Base-by-base conservation (phyloP, 1,140 invertebrate species). In the Temnothorax longispinosus region DNA sequence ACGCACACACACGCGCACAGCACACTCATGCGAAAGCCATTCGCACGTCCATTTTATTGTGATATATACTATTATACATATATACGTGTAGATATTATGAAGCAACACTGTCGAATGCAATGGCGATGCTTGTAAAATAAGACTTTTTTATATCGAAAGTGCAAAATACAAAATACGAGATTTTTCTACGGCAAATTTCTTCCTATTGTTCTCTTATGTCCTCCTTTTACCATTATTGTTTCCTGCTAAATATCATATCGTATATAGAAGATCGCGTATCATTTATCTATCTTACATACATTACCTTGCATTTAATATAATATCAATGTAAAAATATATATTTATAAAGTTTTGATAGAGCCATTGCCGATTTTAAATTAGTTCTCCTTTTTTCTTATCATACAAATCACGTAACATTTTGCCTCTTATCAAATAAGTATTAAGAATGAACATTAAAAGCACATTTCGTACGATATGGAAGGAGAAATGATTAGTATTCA, bases 41-140 rank as follows among this genome's bases (percentile, higher is more conserved):
- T 91, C 85, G 85, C 88, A 91, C 90, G 91, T 92, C 91, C 91
- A 90, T 92, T 90, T 92, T 88, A 92, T 92, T 93, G 92, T 92
- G 90, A 93, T 91, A 93, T 86, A 85, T 86, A 81, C 3, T 54
- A 38, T 69, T 69, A 71, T 74, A 90, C 62, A 84, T 88, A 80
- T 52, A 71, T 88, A 89, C 58, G 54, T 90, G 50, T 87, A 87
- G 85, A 84, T 91, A 88, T 89, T 89, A 69, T 13, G 56, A 77
- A 84, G 58, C 62, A 78, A 90, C 86, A 78, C 21, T 75, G 80
- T 87, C 84, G 54, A 85, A 38, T 75, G 21, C 44, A 71, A 75
- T 60, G 80, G 65, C 82, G 58, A 86, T 58, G 82, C 81, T 90
- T 90, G 74, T 86, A 86, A 87, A 67, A 86, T 87, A 91, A 92